These are phyloP conservation scores for Chrysotoxum bicinctum DNA, from an alignment of 2,888 invertebrate genomes.

Conservation along the genomic window DNA sequence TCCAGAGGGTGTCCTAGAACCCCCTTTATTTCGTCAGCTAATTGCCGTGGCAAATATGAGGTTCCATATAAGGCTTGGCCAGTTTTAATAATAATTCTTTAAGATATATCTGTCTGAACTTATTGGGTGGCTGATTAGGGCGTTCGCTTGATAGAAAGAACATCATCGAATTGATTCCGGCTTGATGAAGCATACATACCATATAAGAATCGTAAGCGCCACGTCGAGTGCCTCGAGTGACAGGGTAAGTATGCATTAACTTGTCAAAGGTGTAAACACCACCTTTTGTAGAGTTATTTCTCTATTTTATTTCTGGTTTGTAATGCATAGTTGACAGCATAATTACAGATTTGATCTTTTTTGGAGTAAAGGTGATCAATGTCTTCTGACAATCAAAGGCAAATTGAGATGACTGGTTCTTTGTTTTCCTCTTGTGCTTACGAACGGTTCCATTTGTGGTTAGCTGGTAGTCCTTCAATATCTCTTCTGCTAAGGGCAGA, in stretches of 20 bases:
- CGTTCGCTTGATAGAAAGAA: background rate
- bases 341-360: background rate
- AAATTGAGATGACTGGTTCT: slow-evolving; percentile 3
- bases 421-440: slow-evolving; percentile 76
- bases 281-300: slow-evolving; percentile 11
- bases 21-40: too few relatives aligned
- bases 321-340: background rate
- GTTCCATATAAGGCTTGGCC: too few relatives aligned
- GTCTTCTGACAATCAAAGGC: background rate
- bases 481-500: slow-evolving; percentile 74
- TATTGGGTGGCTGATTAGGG: background rate
- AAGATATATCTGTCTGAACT: background rate
- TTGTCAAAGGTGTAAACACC: slow-evolving; percentile 18
- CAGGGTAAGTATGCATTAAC: slow-evolving; percentile 7
- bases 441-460: slow-evolving; percentile 74
- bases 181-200: background rate
- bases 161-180: background rate
- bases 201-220: background rate
- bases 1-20: too few relatives aligned
- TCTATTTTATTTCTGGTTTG: background rate
- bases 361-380: background rate
- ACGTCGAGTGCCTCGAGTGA: background rate
- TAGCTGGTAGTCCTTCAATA: background rate
- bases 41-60: too few relatives aligned
- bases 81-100: background rate